phyloP scores from a whole-genome alignment of 2,113 vertebrate species.

The Halcyon malimbica region DNA sequence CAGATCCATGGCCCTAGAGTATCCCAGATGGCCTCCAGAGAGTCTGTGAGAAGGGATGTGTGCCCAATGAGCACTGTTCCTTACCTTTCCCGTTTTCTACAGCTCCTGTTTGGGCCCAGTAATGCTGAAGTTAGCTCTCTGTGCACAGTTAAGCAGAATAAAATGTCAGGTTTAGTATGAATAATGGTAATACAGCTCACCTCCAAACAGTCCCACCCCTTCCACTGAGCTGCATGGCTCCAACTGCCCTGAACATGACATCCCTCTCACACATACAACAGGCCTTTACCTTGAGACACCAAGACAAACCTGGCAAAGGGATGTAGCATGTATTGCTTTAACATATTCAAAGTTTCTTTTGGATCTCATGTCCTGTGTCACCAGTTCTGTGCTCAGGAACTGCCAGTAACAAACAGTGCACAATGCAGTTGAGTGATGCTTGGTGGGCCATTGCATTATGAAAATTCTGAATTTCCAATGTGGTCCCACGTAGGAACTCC shows the following conservation, averaged over 20 bases:
- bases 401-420: neutral
- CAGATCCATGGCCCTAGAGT: neutral
- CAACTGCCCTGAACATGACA: neutral
- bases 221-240: neutral
- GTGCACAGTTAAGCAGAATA: neutral
- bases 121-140: neutral
- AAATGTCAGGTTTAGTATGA: neutral
- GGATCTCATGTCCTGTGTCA: neutral
- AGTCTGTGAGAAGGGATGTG: neutral
- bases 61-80: neutral
- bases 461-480: neutral
- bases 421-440: neutral
- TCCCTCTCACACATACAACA: neutral
- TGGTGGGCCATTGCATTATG: neutral
- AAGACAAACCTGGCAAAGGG: neutral
- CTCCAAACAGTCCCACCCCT: neutral
- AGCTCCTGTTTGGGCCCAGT: neutral
- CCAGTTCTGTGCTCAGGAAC: neutral
- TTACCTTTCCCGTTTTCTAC: neutral
- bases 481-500: neutral
- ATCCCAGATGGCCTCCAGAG: neutral
- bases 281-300: neutral
- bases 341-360: neutral
- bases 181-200: neutral
- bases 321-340: neutral